Conservation (phyloP, 2,797 vertebrate species). For the Toxotes lorentzi region DNA sequence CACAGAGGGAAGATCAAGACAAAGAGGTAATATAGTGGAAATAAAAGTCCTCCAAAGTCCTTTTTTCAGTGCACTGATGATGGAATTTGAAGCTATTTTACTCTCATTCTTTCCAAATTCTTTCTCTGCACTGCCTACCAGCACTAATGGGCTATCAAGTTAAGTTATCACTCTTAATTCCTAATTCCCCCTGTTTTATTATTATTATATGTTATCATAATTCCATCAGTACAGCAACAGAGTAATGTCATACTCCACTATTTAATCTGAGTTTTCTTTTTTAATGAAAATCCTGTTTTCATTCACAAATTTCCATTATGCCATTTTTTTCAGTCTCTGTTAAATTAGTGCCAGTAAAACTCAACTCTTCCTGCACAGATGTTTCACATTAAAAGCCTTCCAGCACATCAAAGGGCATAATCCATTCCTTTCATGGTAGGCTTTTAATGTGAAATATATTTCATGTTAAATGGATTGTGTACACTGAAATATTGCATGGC, state of each 20-base stretch:
- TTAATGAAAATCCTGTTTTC: no score
- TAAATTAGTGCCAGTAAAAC: no score
- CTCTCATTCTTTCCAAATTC: not conserved
- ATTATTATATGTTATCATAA: not conserved
- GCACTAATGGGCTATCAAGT: not conserved
- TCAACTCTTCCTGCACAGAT: no score
- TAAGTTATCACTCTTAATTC: not conserved
- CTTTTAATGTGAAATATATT: no score
- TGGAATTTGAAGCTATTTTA: not conserved
- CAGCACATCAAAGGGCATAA: no score
- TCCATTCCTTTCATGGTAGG: no score
- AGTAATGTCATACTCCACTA: not conserved
- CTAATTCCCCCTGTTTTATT: not conserved
- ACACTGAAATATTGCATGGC: no score
- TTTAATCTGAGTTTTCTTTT: not conserved
- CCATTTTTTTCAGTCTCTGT: not conserved
- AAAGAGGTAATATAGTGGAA: not conserved
- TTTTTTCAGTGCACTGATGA: not conserved
- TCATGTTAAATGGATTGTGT: no score
- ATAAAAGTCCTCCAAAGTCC: conserved; percentile 12
- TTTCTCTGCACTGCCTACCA: not conserved
- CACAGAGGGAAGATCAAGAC: no score
- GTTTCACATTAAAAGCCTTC: not conserved
- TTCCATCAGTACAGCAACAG: not conserved
- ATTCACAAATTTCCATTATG: not conserved